Evolutionary conservation across 2,888 invertebrate genomes (phyloP), one percentile per base, ranked within the genome.

Genomic region (Rosalia funebris): DNA sequence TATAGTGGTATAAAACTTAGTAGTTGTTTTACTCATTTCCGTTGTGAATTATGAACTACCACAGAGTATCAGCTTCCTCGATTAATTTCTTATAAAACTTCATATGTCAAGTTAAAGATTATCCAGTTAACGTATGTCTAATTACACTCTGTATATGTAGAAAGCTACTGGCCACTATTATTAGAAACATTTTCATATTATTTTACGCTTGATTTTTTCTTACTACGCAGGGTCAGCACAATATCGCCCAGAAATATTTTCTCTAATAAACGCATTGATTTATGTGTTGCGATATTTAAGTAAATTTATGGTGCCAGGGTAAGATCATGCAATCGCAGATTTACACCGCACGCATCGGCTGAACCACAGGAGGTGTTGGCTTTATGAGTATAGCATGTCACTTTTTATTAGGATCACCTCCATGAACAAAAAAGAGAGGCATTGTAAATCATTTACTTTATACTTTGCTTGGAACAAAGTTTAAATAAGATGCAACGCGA

Each of bases 291-390:
- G 66, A 66, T 69, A 69, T 67, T 70, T 70, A 69, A 68, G 70
- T 72, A 72, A 59, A 75, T 75, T 76, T 75, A 74, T 72, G 72
- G 70, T 63, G 66, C 68, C 73, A 73, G 66, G 65, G 66, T 60
- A 60, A 64, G 65, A 73, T 75, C 75, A 73, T 73, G 74, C 73
- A 70, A 71, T 65, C 60, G 58, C 65, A 73, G 75, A 77, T 77
- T 75, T 77, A 76, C 70, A 66, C 65, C 63, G 62, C 74, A 75
- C 72, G 74, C 73, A 71, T 53, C 37, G 55, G 53, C 57, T 25
- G 46, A 68, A 74, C 70, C 73, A 70, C 71, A 68, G 68, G 70
- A 72, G 74, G 74, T 75, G 77, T 72, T 70, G 75, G 73, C 72
- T 74, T 76, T 74, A 74, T 70, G 65, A 68, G 68, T 63, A 48